These are phyloP conservation scores for Isaurus tuberculatus DNA, from an alignment of 92 coral and sea anemone species.

Conservation along the genomic window DNA sequence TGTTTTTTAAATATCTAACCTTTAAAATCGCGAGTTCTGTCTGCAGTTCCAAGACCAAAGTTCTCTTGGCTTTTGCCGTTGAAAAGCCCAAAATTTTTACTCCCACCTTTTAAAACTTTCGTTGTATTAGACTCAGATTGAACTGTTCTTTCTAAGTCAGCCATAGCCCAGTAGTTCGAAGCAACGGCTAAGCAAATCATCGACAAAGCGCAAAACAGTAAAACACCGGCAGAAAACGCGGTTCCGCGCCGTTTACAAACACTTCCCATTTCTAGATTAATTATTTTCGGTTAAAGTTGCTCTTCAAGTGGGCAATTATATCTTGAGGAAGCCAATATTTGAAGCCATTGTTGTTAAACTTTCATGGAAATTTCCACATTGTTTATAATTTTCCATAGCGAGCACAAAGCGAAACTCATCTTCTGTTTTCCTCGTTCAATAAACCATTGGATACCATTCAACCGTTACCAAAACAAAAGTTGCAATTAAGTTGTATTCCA, in stretches of 20 bases:
- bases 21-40: slow-evolving; percentile 68
- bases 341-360: slow-evolving; percentile 12
- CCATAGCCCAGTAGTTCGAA: slow-evolving; percentile 81
- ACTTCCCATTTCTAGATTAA: slow-evolving; percentile 58
- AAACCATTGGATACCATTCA: slow-evolving; percentile 36
- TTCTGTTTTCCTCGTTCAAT: not conserved
- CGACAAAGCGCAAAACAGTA: slow-evolving; percentile 68
- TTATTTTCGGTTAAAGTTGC: slow-evolving; percentile 1
- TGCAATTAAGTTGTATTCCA: slow-evolving; percentile 27
- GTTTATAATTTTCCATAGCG: slow-evolving; percentile 10
- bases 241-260: slow-evolving; percentile 81
- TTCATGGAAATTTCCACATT: slow-evolving; percentile 29
- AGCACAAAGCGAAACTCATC: slow-evolving; percentile 4
- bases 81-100: slow-evolving; percentile 83
- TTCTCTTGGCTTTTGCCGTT: slow-evolving; percentile 61
- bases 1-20: not conserved
- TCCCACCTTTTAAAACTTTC: slow-evolving; percentile 63
- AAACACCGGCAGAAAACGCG: slow-evolving; percentile 65
- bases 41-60: slow-evolving; percentile 76
- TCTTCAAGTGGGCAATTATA: slow-evolving; percentile 23
- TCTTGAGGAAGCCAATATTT: slow-evolving; percentile 33
- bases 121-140: slow-evolving; percentile 42
- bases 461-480: slow-evolving; percentile 40
- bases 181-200: slow-evolving; percentile 73
- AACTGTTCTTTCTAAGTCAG: slow-evolving; percentile 66